Evolutionary conservation across 1,140 invertebrate genomes (phyloP), one percentile per base, ranked within the genome.

Genomic region (Diprion similis): DNA sequence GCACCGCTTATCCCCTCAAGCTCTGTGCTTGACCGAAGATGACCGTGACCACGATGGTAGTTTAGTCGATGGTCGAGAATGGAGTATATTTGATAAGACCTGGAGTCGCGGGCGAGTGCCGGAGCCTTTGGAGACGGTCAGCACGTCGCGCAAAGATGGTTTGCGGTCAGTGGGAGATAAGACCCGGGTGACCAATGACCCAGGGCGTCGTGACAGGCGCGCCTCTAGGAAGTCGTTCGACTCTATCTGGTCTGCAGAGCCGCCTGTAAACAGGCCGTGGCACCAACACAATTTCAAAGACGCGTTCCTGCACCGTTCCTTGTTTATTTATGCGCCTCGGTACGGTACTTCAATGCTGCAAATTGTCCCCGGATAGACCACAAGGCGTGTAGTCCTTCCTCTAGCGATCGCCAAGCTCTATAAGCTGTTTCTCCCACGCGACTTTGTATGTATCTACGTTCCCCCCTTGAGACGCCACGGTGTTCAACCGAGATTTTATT

Each of bases 181-280:
- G 80, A 78, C 76, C 72, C 66, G 71, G 80, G 76, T 79, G 80
- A 85, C 82, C 83, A 82, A 84, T 86, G 83, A 85, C 83, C 83
- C 76, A 73, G 74, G 80, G 80, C 78, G 73, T 86, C 85, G 84
- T 85, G 85, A 85, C 83, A 83, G 82, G 81, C 83, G 81, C 84
- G 80, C 84, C 84, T 85, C 82, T 83, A 84, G 83, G 85, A 86
- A 86, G 83, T 85, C 82, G 78, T 79, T 81, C 78, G 77, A 77
- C n/a, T 59, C 51, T 59, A 59, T 59, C 51, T 59, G 51, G n/a
- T 13, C 51, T 59, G 11, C 11, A 17, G 51, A 37, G 24, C 11
- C 11, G 51, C 11, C 51, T 15, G n/a, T 17, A 59, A 59, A 59
- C 51, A 59, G 11, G 51, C 51, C 51, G 51, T 59, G 51, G 51